Conservation (phyloP, 2,113 vertebrate genomes). For the Abramis brama region DNA sequence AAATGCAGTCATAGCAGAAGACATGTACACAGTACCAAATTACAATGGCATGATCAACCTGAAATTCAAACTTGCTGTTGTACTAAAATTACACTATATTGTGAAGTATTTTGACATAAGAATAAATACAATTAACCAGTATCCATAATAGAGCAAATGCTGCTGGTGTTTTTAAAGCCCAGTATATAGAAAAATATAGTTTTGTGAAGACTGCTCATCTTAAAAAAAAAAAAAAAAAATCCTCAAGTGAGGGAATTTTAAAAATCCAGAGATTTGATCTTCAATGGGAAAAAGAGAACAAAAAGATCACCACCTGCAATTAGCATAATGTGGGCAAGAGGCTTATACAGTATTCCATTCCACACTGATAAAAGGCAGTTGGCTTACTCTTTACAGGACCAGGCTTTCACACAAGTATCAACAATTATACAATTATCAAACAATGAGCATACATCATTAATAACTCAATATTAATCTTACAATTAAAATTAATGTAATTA, state of each 20-base stretch:
- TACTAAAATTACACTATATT: background rate
- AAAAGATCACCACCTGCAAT: background rate
- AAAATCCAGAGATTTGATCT: background rate
- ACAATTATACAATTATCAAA: background rate
- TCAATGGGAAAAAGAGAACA: background rate
- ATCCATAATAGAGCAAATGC: background rate
- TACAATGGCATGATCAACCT: background rate
- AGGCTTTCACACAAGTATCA: conserved; percentile 34
- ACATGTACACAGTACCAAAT: background rate
- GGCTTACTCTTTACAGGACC: conserved; percentile 51
- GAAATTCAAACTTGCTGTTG: background rate
- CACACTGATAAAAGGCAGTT: conserved; percentile 1
- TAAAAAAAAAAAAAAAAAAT: background rate
- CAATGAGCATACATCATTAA: background rate
- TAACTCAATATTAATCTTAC: background rate
- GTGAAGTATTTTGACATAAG: background rate
- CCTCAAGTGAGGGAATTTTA: background rate
- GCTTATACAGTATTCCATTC: conserved; percentile 30
- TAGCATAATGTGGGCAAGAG: background rate
- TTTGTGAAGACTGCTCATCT: background rate
- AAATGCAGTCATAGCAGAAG: background rate
- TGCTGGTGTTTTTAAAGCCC: background rate
- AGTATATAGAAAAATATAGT: background rate
- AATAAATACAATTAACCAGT: background rate
- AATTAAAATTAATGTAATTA: background rate